phyloP scores from a whole-genome alignment of 2,888 invertebrate species.

The Azorinus chamasolen region DNA sequence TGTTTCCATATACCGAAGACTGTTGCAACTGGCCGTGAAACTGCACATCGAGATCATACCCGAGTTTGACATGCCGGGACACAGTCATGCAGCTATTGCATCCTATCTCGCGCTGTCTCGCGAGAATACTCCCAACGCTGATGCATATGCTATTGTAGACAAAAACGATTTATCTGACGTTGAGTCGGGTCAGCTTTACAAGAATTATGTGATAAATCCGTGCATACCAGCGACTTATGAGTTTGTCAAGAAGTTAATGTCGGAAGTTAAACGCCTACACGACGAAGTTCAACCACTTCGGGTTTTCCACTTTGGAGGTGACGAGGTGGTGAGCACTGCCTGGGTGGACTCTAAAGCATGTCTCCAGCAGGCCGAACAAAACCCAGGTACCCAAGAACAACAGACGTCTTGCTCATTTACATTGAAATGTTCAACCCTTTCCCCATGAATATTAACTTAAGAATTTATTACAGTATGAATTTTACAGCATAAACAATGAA shows the following conservation, averaged over 20 bases:
- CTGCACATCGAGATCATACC: conserved; percentile 82
- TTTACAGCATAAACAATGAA: no score
- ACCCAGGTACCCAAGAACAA: no score
- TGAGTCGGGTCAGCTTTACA: conserved; percentile 78
- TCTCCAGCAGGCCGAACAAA: not conserved
- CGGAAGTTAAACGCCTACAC: conserved; percentile 68
- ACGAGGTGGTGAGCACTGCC: conserved; percentile 76
- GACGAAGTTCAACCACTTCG: conserved; percentile 71
- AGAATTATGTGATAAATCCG: conserved; percentile 81
- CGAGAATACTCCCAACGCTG: conserved; percentile 38
- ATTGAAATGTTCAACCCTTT: no score
- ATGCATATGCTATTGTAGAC: conserved; percentile 73
- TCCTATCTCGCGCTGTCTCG: conserved; percentile 75
- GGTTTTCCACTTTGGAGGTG: conserved; percentile 79
- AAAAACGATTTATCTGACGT: conserved; percentile 70
- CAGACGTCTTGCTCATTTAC: no score
- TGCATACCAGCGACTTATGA: conserved; percentile 79
- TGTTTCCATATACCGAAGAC: conserved; percentile 78
- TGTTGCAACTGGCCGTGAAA: conserved; percentile 77
- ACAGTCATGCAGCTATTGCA: conserved; percentile 80
- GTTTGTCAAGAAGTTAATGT: conserved; percentile 74
- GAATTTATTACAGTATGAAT: no score
- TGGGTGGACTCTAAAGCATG: conserved; percentile 50
- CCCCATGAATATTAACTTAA: no score
- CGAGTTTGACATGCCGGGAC: conserved; percentile 84